A percentile compares a stretch with the other conserved stretches of the same genome.
Evolutionary conservation across 30 jellyfish, hydroid and myxozoan species (phyloP).

Genomic region (Aurelia aurita): DNA sequence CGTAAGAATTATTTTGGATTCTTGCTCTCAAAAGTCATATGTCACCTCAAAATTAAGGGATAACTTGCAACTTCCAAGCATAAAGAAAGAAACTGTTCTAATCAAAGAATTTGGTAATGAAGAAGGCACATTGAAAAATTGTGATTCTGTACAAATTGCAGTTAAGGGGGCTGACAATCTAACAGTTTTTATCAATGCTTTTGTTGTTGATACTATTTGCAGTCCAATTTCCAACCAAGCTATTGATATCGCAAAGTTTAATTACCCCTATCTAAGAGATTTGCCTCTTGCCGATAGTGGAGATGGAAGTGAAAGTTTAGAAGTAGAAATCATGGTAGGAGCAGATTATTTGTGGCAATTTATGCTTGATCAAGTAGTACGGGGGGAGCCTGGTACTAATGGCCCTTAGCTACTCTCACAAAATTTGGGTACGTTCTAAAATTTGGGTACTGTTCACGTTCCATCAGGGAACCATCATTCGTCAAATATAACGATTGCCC

Average conservation of each 20-base stretch:
- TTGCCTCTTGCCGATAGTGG: slow-evolving; percentile 10
- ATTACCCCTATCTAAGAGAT: slow-evolving; percentile 9
- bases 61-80: too few species aligned
- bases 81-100: too few species aligned
- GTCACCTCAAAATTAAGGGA: too few species aligned
- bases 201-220: neutral
- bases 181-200: slow-evolving; percentile 4
- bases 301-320: neutral
- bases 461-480: neutral
- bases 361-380: neutral
- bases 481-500: neutral
- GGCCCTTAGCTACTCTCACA: slow-evolving; percentile 22
- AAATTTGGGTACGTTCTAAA: slow-evolving; percentile 22
- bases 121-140: slow-evolving; percentile 7
- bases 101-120: slow-evolving; percentile 9
- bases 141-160: neutral
- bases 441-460: slow-evolving; percentile 42
- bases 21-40: too few species aligned
- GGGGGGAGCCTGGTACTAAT: slow-evolving; percentile 23
- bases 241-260: neutral
- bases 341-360: slow-evolving; percentile 8
- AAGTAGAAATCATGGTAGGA: slow-evolving; percentile 1
- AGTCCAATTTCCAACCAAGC: slow-evolving; percentile 16
- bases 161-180: neutral
- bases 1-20: neutral